Conservation (phyloP, 2,888 invertebrate genomes). For the Plagodis dolabraria region DNA sequence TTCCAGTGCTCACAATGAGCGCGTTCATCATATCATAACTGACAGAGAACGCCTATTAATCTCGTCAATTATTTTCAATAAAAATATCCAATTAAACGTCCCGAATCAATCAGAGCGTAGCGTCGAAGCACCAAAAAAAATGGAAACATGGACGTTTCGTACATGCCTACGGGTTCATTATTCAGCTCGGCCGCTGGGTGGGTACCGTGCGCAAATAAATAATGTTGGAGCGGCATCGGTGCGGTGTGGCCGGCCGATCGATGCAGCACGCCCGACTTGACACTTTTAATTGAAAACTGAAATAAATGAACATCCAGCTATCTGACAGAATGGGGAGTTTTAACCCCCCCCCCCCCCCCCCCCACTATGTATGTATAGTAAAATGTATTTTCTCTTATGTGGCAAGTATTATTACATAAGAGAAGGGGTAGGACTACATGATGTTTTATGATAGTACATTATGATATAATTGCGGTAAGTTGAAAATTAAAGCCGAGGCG, state of each 20-base stretch:
- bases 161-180: conserved; percentile 1
- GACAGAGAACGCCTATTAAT: neutral
- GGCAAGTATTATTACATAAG: too few species aligned
- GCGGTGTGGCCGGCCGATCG: conserved; percentile 13
- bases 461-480: too few species aligned
- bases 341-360: too few species aligned
- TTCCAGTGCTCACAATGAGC: too few species aligned
- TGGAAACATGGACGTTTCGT: neutral
- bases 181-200: neutral
- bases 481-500: too few species aligned
- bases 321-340: too few species aligned
- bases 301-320: neutral
- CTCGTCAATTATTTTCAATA: neutral
- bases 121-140: neutral
- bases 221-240: conserved; percentile 24
- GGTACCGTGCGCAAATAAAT: conserved; percentile 14
- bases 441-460: too few species aligned
- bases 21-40: too few species aligned
- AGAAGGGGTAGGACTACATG: too few species aligned
- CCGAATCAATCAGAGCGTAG: conserved; percentile 1
- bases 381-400: too few species aligned
- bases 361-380: too few species aligned
- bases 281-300: conserved; percentile 18
- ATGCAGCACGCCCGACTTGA: conserved; percentile 18
- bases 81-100: conserved; percentile 1